These are phyloP conservation scores for Brachionichthys hirsutus DNA, from an alignment of 2,113 vertebrate species.

Conservation along the genomic window DNA sequence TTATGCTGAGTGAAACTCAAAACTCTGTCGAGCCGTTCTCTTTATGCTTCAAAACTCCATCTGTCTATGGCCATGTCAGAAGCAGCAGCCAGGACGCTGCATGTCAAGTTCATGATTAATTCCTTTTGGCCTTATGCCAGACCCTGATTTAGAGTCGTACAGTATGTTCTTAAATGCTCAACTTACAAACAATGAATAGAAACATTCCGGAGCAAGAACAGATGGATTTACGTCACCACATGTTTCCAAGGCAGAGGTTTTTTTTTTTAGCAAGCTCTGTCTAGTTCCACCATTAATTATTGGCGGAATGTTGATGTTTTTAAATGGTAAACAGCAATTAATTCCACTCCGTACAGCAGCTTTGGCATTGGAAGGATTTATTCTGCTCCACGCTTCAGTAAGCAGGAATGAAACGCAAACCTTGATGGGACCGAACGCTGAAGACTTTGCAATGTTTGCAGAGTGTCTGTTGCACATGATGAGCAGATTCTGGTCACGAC, in stretches of 20 bases:
- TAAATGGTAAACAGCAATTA: slow-evolving; percentile 21
- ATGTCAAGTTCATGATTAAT: slow-evolving; percentile 49
- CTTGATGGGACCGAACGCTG: neutral
- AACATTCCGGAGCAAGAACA: slow-evolving; percentile 40
- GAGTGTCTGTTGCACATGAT: too few species aligned
- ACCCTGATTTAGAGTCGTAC: slow-evolving; percentile 2
- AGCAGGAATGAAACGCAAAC: slow-evolving; percentile 2
- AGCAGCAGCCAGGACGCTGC: slow-evolving; percentile 24
- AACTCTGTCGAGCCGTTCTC: slow-evolving; percentile 3
- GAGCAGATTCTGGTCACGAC: slow-evolving; percentile 3
- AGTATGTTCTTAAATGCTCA: slow-evolving; percentile 31
- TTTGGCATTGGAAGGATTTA: slow-evolving; percentile 9
- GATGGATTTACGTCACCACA: slow-evolving; percentile 41
- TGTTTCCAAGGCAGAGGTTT: slow-evolving; percentile 16
- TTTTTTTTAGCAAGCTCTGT: slow-evolving; percentile 23
- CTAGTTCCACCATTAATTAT: slow-evolving; percentile 31
- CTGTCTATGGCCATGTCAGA: slow-evolving; percentile 39
- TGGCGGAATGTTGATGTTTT: slow-evolving; percentile 28
- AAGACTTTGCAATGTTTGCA: neutral
- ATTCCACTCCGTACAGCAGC: slow-evolving; percentile 19
- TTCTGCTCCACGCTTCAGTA: slow-evolving; percentile 9
- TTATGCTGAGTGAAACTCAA: slow-evolving; percentile 10
- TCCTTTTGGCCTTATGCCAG: slow-evolving; percentile 48
- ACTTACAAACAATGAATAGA: slow-evolving; percentile 46
- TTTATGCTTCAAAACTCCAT: slow-evolving; percentile 30